Base-by-base conservation (phyloP, 1,140 invertebrate genomes). In the Nebria ingens region DNA sequence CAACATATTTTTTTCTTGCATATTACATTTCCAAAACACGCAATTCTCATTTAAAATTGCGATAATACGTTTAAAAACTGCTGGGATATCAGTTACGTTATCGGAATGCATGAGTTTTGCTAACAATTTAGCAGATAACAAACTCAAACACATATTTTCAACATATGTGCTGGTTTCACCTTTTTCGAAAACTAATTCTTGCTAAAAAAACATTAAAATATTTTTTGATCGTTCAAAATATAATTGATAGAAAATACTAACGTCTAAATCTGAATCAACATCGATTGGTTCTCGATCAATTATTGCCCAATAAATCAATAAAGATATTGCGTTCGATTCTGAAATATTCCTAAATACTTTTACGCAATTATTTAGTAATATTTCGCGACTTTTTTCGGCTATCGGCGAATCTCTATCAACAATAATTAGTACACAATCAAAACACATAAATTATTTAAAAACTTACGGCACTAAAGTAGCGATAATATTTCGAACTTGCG, bases 401-500 rank as follows among this genome's bases (percentile, higher is more conserved):
- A 17, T 17, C 9, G 17, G 3, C 17, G 6, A 11, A 11, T 3
- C 17, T 6, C 40, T 45, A 17, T 45, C 3, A 45, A 45, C 6
- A 11, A 45, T 45, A 17, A n/a, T 45, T 45, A 11, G 3, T 45
- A 45, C 15, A 45, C 4, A 29, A 29, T 6, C 13, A 29, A 29
- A 6, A 29, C 17, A 12, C 40, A 17, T 11, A 45, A 17, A 17
- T 11, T 45, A 45, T 45, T 9, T 45, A 11, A 4, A 45, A 12
- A 45, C 40, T 45, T 45, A 29, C 17, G 6, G 17, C 15, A 42
- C 25, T 34, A 63, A 61, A 12, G 56, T 49, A 55, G 62, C 61
- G 29, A 67, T 66, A 12, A 60, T 59, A 42, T 68, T 62, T 52
- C 67, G 51, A n/a, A 68, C 59, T n/a, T 57, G 22, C 51, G 60